These are phyloP conservation scores for Gulo gulo DNA, from an alignment of 2,113 vertebrate genomes.

Conservation along the genomic window DNA sequence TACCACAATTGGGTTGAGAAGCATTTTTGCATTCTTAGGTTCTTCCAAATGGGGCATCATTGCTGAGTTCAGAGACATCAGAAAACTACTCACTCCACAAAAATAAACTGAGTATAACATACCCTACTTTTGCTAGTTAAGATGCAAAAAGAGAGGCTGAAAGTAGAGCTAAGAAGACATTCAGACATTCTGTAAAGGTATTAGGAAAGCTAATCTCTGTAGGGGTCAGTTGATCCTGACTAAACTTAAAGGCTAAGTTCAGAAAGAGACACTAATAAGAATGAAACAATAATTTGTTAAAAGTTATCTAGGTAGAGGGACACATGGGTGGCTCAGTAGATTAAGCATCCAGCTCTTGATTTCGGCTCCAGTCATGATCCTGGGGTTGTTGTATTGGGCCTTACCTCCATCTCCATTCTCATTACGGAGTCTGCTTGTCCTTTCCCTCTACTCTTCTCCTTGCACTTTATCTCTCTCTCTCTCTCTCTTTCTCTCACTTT, in stretches of 20 bases:
- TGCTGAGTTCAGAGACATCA: background rate
- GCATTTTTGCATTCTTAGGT: background rate
- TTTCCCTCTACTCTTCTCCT: background rate
- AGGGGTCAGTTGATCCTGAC: background rate
- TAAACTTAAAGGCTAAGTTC: background rate
- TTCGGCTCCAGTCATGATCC: background rate
- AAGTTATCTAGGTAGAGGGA: background rate
- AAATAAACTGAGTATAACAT: background rate
- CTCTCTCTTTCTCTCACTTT: background rate
- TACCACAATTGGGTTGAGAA: background rate
- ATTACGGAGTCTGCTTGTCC: background rate
- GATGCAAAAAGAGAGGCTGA: background rate
- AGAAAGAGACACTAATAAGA: background rate
- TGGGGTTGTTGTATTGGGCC: background rate
- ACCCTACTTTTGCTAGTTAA: background rate
- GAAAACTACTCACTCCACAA: background rate
- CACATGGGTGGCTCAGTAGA: background rate
- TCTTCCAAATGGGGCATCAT: background rate
- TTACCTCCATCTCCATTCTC: background rate
- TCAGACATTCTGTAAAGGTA: background rate
- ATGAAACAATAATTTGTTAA: background rate
- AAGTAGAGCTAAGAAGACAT: background rate
- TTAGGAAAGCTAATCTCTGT: background rate
- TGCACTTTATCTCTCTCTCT: background rate
- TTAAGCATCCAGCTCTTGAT: background rate